Evolutionary conservation across 2,888 invertebrate genomes (phyloP), one percentile per base, ranked within the genome.

Genomic region (Adineta ricciae): DNA sequence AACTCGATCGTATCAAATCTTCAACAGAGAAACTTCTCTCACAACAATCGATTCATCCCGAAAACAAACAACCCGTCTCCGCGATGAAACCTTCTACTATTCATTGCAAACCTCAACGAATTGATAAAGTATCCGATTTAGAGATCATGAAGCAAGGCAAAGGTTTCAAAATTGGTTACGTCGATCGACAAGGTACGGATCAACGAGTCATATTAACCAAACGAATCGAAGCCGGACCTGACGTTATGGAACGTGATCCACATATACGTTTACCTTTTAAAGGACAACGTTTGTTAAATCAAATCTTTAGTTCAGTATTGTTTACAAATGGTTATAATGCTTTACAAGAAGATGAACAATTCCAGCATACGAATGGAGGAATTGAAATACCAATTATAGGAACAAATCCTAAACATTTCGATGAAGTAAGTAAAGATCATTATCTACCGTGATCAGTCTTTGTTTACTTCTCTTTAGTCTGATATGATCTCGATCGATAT

Each of bases 401-500:
- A 41, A 78, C 73, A 19, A 78, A 78, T 78, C 73, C 73, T 32
- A 78, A 78, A 78, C 73, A 78, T 78, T 78, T 78, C 8, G 73
- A 78, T 78, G 73, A 78, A 27, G 64, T 64, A 27, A 27, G 56
- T 27, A 27, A 21, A 11, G n/a, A n/a, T n/a, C n/a, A n/a, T n/a
- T n/a, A n/a, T n/a, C n/a, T n/a, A n/a, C n/a, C n/a, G n/a, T n/a
- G 8, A 46, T 46, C 11, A 46, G 11, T 8, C 46, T 46, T 14
- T 27, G 27, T 64, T 11, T n/a, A n/a, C n/a, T n/a, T 32, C 32
- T 27, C 16, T 64, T n/a, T 64, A 64, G 41, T 78, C 73, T 21
- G 73, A 78, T 78, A 78, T 78, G 73, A 21, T 78, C 7, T 78
- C 73, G 19, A 78, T 78, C 41, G 73, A 78, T 78, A 78, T 78